Base-by-base conservation (phyloP, 2,113 vertebrate species). In the Gavia stellata region DNA sequence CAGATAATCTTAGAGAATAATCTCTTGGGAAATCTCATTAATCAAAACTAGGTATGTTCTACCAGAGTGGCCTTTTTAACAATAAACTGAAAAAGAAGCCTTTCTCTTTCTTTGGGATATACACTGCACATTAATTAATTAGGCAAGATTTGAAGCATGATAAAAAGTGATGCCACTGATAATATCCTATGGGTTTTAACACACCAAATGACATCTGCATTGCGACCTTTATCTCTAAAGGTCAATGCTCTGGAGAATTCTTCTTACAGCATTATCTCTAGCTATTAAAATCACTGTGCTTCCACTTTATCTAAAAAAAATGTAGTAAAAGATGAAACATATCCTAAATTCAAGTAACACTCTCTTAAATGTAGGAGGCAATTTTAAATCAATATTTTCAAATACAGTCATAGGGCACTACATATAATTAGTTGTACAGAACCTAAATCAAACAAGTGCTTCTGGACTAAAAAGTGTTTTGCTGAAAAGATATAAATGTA, bases 361-460 rank as follows among this genome's bases (percentile, higher is more conserved):
- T 31, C 20, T 74, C 59, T 87, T 72, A 83, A 88, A 92, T 80
- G 38, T 58, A 83, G 7, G 26, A 68, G 45, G n/a, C 18, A 96
- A 65, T 75, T 93, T 86, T 74, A 97, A 94, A 91, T 87, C 86
- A 94, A 19, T 83, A 90, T 78, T 82, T 92, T 87, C 68, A 88
- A 74, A 67, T 59, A 53, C 18, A 96, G 62, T 53, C 66, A 92
- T 25, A 66, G 42, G 79, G 34, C 9, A 89, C 44, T 82, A 74
- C 3, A 3, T n/a, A 74, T 66, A 96, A 95, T 86, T 61, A 96
- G 25, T 10, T 12, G 7, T 17, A 52, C 40, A 83, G 42, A 90
- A 72, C 15, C 21, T 70, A 81, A 93, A 90, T 62, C 56, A 89
- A 83, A 72, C 0, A 2, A 88, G 23, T 9, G 25, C 7, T 81